These are phyloP conservation scores for Pseudoatta argentina DNA, from an alignment of 1,140 invertebrate genomes.

Conservation along the genomic window DNA sequence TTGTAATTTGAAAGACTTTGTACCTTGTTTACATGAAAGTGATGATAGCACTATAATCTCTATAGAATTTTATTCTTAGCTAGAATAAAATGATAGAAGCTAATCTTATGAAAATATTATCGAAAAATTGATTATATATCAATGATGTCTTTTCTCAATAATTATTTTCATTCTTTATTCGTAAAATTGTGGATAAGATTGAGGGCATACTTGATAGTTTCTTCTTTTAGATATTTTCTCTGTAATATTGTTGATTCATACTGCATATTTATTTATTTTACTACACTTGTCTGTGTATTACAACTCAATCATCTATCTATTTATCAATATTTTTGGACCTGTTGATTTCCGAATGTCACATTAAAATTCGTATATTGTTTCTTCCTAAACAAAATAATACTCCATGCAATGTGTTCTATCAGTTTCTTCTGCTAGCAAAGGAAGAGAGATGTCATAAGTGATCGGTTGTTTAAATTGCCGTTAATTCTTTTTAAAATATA, in stretches of 20 bases:
- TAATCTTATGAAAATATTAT: conserved; percentile 8
- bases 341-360: background rate
- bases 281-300: background rate
- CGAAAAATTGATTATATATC: background rate
- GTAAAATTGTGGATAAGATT: background rate
- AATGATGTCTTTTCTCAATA: background rate
- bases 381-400: background rate
- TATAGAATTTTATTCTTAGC: conserved; percentile 7
- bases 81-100: background rate
- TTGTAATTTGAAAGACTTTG: background rate
- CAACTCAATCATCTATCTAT: background rate
- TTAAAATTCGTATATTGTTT: background rate
- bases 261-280: background rate
- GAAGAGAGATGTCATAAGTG: background rate
- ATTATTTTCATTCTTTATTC: conserved; percentile 7
- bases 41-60: background rate
- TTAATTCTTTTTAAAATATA: background rate
- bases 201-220: background rate
- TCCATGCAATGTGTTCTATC: background rate
- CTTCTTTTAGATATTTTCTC: background rate
- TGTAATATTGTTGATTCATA: background rate
- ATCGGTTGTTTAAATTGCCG: background rate
- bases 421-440: background rate
- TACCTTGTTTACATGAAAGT: background rate
- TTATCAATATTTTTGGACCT: background rate